A percentile compares a stretch with the other conserved stretches of the same genome.
Conservation (phyloP, 2,888 invertebrate genomes). For the Epicampocera succincta region DNA sequence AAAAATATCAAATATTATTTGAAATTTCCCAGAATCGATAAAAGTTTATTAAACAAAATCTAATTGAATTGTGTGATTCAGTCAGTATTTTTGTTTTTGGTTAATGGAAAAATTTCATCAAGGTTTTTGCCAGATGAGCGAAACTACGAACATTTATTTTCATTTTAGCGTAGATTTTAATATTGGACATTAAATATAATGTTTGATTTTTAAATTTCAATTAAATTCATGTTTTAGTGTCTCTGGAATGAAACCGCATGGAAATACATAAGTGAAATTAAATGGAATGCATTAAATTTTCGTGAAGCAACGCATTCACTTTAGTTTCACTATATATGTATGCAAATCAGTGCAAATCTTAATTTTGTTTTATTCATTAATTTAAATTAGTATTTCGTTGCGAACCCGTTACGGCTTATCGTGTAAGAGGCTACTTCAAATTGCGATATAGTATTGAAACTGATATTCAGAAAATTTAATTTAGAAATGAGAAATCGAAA, state of each 20-base stretch:
- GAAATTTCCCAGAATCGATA: constrained; percentile 30
- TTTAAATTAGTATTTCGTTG: too few species aligned
- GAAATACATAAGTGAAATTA: neutral
- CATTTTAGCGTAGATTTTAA: neutral
- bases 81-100: constrained; percentile 17
- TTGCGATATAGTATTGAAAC: too few species aligned
- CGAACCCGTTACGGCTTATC: too few species aligned
- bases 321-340: too few species aligned
- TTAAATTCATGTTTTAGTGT: constrained; percentile 19
- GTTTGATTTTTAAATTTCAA: constrained; percentile 23
- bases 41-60: constrained; percentile 23
- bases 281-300: constrained; percentile 20
- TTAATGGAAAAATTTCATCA: constrained; percentile 42
- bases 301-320: too few species aligned
- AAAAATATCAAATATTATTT: constrained; percentile 34
- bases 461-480: too few species aligned
- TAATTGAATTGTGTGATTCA: neutral
- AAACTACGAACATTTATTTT: neutral
- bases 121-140: neutral
- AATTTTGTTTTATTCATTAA: too few species aligned
- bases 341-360: too few species aligned
- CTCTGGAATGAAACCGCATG: constrained; percentile 11
- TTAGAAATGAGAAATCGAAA: too few species aligned
- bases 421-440: too few species aligned
- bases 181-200: constrained; percentile 4